Evolutionary conservation across 2,113 vertebrate species (phyloP).

Genomic region (Neopipo cinnamomea): DNA sequence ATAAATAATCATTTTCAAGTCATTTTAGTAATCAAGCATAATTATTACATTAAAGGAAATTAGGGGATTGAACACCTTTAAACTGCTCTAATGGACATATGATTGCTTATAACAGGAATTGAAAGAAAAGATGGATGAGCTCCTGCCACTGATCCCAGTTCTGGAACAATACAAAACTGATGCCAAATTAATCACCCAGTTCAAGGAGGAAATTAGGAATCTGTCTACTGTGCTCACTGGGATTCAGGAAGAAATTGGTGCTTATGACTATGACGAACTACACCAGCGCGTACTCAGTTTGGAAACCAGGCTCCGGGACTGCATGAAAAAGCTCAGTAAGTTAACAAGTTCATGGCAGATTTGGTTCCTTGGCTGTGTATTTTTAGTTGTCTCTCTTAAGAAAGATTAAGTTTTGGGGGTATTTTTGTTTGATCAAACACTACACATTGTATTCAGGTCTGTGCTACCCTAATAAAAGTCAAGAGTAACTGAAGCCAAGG

Average conservation of each 20-base stretch:
- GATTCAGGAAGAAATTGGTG: constrained; percentile 96
- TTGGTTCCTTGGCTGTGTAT: background rate
- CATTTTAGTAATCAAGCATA: background rate
- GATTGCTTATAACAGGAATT: constrained; percentile 81
- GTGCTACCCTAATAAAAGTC: constrained; percentile 60
- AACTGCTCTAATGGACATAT: background rate
- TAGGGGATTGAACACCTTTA: background rate
- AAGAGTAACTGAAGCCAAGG: background rate
- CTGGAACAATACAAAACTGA: constrained; percentile 99
- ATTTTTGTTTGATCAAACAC: background rate
- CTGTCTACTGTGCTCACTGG: constrained; percentile 88
- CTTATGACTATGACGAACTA: constrained; percentile 94
- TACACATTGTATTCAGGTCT: constrained; percentile 63
- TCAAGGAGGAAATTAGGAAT: constrained; percentile 98
- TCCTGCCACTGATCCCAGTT: constrained; percentile 93
- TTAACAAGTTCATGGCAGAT: constrained; percentile 9
- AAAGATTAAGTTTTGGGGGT: background rate
- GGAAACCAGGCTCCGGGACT: constrained; percentile 90
- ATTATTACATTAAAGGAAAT: background rate
- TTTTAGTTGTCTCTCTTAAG: background rate
- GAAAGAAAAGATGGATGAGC: constrained; percentile 96
- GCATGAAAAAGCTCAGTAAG: constrained; percentile 99
- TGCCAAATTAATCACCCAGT: constrained; percentile 91
- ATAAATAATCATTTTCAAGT: background rate
- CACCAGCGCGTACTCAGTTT: constrained; percentile 90